Conservation (phyloP, 1,140 invertebrate genomes). For the Battus philenor region DNA sequence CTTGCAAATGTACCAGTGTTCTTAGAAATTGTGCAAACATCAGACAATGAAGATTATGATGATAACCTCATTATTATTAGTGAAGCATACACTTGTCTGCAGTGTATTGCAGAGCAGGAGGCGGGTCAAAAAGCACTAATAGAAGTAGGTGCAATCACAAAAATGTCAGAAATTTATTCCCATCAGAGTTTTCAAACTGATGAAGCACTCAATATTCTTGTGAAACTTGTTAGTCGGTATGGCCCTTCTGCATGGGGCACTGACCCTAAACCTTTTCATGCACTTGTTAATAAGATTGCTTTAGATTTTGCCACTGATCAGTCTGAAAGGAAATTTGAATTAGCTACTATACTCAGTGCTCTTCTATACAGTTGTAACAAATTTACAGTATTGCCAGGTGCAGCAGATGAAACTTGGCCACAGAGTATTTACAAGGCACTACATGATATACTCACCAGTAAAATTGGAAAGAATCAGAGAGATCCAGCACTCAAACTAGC, state of each 20-base stretch:
- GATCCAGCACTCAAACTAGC: constrained; percentile 91
- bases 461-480: constrained; percentile 90
- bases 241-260: constrained; percentile 84
- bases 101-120: constrained; percentile 83
- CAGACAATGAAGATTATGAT: constrained; percentile 87
- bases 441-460: constrained; percentile 88
- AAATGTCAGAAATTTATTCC: constrained; percentile 89
- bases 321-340: constrained; percentile 90
- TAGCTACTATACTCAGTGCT: constrained; percentile 85
- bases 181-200: constrained; percentile 92
- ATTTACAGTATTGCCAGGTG: constrained; percentile 77
- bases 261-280: constrained; percentile 85
- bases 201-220: constrained; percentile 87
- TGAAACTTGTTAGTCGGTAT: constrained; percentile 81
- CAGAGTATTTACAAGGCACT: constrained; percentile 86
- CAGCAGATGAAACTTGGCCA: constrained; percentile 85
- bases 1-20: constrained; percentile 87
- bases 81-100: constrained; percentile 90
- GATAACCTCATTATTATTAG: constrained; percentile 92
- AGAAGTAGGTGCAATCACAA: constrained; percentile 84
- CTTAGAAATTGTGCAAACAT: constrained; percentile 87
- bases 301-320: constrained; percentile 92
- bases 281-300: constrained; percentile 88
- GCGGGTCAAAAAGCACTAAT: constrained; percentile 86
- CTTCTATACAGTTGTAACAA: constrained; percentile 84